Evolutionary conservation across 2,888 invertebrate species (phyloP).

Genomic region (Microchrysa polita): DNA sequence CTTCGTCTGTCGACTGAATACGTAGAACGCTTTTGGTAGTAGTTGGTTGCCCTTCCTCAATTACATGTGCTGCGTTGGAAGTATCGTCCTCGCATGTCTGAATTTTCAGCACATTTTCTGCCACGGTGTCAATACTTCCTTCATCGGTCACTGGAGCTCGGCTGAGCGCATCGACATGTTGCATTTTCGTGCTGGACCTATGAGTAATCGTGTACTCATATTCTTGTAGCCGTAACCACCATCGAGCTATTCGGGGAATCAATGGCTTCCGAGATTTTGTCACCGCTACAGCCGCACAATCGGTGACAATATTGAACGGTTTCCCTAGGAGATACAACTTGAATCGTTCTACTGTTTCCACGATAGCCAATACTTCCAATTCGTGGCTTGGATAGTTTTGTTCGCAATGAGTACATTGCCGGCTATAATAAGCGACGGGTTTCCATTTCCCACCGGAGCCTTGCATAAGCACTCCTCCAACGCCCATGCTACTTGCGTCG

Average conservation of each 20-base stretch:
- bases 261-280: conserved; percentile 15
- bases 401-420: not conserved
- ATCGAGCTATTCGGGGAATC: conserved; percentile 17
- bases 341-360: not conserved
- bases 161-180: not conserved
- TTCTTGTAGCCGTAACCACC: too few relatives aligned
- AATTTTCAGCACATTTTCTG: too few relatives aligned
- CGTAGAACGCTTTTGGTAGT: too few relatives aligned
- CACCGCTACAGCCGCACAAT: not conserved
- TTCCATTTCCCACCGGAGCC: conserved; percentile 17
- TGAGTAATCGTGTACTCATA: too few relatives aligned
- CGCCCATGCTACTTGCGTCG: not conserved
- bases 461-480: not conserved
- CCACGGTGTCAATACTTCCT: too few relatives aligned
- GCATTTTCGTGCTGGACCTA: not conserved
- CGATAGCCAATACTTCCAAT: not conserved
- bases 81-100: too few relatives aligned
- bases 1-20: not conserved
- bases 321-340: not conserved
- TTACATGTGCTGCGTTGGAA: too few relatives aligned
- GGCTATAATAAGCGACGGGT: not conserved
- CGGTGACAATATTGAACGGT: not conserved
- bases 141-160: not conserved
- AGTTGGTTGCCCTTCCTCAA: too few relatives aligned
- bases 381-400: too few relatives aligned